A percentile compares a stretch with the other conserved stretches of the same genome.
Conservation (phyloP, 1,140 invertebrate species). For the Schlechtendalia chinensis region DNA sequence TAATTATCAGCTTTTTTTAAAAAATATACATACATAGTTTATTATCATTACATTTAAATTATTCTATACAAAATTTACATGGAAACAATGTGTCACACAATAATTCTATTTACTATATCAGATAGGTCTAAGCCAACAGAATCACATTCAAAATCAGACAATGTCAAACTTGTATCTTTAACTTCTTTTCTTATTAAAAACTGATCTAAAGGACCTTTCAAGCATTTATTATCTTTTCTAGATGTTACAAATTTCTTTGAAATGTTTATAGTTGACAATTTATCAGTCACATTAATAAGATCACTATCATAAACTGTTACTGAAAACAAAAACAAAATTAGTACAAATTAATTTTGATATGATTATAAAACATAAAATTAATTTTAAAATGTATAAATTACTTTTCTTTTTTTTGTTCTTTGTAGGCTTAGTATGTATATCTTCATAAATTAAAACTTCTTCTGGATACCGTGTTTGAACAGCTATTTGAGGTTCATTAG, state of each 20-base stretch:
- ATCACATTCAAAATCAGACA: conserved; percentile 52
- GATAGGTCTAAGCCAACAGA: conserved; percentile 50
- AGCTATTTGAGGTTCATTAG: conserved; percentile 67
- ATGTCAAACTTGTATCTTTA: conserved; percentile 49
- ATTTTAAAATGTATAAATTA: conserved; percentile 2
- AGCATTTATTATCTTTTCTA: neutral
- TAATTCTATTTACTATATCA: conserved; percentile 51
- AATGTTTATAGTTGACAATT: conserved; percentile 7
- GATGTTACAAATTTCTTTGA: neutral
- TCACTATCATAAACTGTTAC: neutral
- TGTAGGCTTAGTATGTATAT: conserved; percentile 58
- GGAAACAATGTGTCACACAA: conserved; percentile 1
- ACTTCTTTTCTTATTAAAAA: conserved; percentile 1
- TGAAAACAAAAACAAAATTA: neutral
- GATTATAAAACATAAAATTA: too few species aligned
- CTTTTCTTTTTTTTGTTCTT: conserved; percentile 18
- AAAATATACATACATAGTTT: too few species aligned
- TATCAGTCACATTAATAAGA: neutral
- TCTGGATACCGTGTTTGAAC: conserved; percentile 67
- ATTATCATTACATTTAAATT: too few species aligned
- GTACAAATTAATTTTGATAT: neutral
- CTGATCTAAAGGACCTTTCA: neutral
- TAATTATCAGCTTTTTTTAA: too few species aligned
- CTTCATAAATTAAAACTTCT: conserved; percentile 64
- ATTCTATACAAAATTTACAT: neutral